Evolutionary conservation across 1,140 invertebrate genomes (phyloP).

Genomic region (Drosophila lowei): DNA sequence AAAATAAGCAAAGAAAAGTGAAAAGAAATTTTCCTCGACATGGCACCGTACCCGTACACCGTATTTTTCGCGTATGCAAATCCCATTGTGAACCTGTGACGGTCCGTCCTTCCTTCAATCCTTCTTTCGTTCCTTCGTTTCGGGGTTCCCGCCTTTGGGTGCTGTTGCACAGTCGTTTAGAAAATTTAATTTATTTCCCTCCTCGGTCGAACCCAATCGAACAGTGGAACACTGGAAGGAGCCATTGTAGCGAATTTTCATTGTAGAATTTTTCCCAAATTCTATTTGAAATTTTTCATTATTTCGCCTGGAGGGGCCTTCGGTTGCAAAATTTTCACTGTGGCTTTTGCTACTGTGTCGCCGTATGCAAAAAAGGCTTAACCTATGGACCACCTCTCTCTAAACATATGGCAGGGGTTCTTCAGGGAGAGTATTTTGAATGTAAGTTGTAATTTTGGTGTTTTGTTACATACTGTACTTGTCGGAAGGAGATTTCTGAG

Average conservation of each 20-base stretch:
- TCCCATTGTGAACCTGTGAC: slow-evolving; percentile 75
- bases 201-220: slow-evolving; percentile 6
- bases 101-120: slow-evolving; percentile 21
- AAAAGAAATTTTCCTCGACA: slow-evolving; percentile 63
- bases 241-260: slow-evolving; percentile 67
- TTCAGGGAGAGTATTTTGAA: neutral
- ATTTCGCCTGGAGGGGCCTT: slow-evolving; percentile 53
- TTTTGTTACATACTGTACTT: slow-evolving; percentile 43
- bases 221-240: neutral
- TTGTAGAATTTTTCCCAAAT: slow-evolving; percentile 57
- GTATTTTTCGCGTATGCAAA: slow-evolving; percentile 75
- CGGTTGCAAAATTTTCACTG: slow-evolving; percentile 51
- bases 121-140: slow-evolving; percentile 38
- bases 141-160: slow-evolving; percentile 40
- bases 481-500: neutral
- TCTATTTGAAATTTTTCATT: slow-evolving; percentile 61
- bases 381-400: slow-evolving; percentile 6
- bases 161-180: slow-evolving; percentile 71
- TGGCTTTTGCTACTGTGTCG: slow-evolving; percentile 56
- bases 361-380: slow-evolving; percentile 48
- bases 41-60: slow-evolving; percentile 12
- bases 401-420: slow-evolving; percentile 12
- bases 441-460: slow-evolving; percentile 12
- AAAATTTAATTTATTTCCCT: slow-evolving; percentile 80
- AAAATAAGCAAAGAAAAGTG: slow-evolving; percentile 39